phyloP scores from a whole-genome alignment of 64 coral and sea anemone species.

The Actinia equina region DNA sequence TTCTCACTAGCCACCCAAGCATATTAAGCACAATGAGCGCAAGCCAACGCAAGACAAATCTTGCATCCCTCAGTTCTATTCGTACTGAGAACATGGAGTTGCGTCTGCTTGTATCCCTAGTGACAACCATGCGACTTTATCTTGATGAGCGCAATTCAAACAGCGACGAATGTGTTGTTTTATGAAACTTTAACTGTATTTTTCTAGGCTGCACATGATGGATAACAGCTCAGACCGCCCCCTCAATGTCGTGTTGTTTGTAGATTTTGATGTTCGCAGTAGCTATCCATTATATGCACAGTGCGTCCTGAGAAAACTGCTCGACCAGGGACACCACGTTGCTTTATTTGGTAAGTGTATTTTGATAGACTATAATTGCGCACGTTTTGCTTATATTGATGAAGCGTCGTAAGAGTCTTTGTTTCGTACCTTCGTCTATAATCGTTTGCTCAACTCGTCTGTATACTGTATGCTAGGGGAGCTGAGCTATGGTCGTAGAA shows the following conservation, averaged over 20 bases:
- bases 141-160: too few species aligned
- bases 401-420: neutral
- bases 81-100: too few species aligned
- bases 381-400: neutral
- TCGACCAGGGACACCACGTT: constrained; percentile 76
- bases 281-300: constrained; percentile 59
- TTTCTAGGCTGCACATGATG: neutral
- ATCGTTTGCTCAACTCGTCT: neutral
- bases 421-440: neutral
- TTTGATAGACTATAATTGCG: neutral
- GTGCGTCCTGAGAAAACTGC: constrained; percentile 72
- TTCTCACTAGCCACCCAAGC: too few species aligned
- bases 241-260: constrained; percentile 78
- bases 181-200: neutral
- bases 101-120: too few species aligned
- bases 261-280: constrained; percentile 56
- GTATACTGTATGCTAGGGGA: neutral
- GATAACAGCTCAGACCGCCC: neutral
- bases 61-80: too few species aligned
- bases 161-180: neutral
- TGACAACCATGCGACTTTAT: too few species aligned
- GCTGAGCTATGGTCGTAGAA: too few species aligned
- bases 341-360: constrained; percentile 73
- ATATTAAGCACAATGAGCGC: too few species aligned
- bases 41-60: too few species aligned